Evolutionary conservation across 92 coral and sea anemone species (phyloP).

Genomic region (Parazoanthus swiftii): DNA sequence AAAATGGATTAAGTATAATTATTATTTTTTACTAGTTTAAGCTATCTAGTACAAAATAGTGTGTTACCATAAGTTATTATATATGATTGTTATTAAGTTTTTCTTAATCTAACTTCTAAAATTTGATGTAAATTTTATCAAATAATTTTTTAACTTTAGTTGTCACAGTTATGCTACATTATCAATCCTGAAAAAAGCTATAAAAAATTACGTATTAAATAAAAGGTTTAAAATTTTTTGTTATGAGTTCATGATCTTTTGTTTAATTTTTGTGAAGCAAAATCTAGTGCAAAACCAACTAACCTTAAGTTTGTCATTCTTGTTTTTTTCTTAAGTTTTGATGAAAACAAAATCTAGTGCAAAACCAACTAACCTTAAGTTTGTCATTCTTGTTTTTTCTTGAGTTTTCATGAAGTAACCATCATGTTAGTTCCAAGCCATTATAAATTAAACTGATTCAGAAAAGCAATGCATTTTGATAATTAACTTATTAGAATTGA

Average conservation of each 20-base stretch:
- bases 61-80: no score
- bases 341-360: not conserved
- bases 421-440: not conserved
- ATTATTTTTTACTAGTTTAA: not conserved
- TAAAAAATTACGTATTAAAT: no score
- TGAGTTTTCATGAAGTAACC: not conserved
- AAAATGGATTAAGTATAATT: no score
- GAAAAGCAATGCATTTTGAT: not conserved
- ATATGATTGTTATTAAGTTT: no score
- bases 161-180: not conserved
- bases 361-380: not conserved
- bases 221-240: no score
- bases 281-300: not conserved
- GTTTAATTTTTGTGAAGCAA: not conserved
- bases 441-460: no score
- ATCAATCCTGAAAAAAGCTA: not conserved
- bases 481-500: not conserved
- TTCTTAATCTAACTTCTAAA: no score
- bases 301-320: not conserved
- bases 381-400: not conserved
- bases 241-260: not conserved
- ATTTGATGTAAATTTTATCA: no score
- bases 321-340: not conserved
- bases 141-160: no score
- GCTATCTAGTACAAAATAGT: not conserved